phyloP scores from a whole-genome alignment of 2,888 invertebrate genomes.

The Thera britannica region DNA sequence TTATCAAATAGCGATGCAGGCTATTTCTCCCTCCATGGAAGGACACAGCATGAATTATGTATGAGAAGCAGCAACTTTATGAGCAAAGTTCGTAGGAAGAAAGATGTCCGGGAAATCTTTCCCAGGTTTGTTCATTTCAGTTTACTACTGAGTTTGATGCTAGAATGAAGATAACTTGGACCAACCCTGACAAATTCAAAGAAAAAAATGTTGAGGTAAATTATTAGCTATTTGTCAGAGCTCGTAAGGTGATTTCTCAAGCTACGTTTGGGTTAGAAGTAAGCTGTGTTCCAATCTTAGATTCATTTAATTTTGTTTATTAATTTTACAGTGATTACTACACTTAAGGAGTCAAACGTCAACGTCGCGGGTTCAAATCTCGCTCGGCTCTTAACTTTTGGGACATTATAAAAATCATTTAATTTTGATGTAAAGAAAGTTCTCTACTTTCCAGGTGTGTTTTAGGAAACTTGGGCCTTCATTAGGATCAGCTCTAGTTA shows the following conservation, averaged over 20 bases:
- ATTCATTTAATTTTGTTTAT: no score
- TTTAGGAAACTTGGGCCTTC: slow-evolving; percentile 6
- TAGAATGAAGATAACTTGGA: not conserved
- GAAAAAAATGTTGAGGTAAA: no score
- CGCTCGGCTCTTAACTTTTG: no score
- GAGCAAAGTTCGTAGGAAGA: slow-evolving; percentile 26
- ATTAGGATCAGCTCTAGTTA: slow-evolving; percentile 15
- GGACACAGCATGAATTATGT: slow-evolving; percentile 28
- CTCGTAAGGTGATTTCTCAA: no score
- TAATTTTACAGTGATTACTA: no score
- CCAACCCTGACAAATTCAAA: no score
- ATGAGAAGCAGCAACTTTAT: slow-evolving; percentile 24
- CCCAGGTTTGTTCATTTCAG: slow-evolving; percentile 7
- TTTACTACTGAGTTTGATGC: slow-evolving; percentile 7
- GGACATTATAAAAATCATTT: no score
- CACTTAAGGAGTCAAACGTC: no score
- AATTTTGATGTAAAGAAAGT: not conserved
- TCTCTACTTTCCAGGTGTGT: not conserved
- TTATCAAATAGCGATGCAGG: slow-evolving; percentile 11
- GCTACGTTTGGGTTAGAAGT: no score
- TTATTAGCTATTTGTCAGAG: no score
- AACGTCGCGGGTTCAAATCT: no score
- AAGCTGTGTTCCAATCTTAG: no score
- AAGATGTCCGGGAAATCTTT: slow-evolving; percentile 19
- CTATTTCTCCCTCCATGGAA: slow-evolving; percentile 9